Evolutionary conservation across 1,140 invertebrate genomes (phyloP).

Genomic region (Acromyrmex charruanus): DNA sequence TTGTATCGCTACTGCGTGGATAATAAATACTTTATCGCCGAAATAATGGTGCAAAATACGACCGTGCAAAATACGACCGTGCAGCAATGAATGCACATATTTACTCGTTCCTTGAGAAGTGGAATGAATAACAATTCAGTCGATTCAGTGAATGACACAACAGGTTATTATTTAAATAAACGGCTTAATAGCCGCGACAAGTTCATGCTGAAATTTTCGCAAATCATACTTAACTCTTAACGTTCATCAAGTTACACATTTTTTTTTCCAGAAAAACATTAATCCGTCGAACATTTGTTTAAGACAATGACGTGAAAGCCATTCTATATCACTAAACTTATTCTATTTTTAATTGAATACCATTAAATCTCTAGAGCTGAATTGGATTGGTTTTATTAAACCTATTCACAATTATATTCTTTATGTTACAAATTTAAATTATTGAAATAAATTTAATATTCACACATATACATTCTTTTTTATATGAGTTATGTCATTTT

Average conservation of each 20-base stretch:
- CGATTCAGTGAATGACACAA: slow-evolving; percentile 1
- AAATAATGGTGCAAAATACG: slow-evolving; percentile 64
- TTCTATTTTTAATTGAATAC: neutral
- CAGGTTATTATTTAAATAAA: neutral
- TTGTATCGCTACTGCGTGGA: neutral
- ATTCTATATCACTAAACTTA: neutral
- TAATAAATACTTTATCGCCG: slow-evolving; percentile 79
- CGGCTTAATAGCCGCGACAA: neutral
- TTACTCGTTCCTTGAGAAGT: neutral
- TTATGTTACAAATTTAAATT: no score
- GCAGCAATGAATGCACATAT: neutral
- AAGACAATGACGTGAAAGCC: neutral
- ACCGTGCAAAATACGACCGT: neutral
- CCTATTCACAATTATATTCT: no score
- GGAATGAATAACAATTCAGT: slow-evolving; percentile 25
- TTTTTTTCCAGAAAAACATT: neutral
- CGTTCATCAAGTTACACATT: neutral
- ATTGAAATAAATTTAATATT: no score
- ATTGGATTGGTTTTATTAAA: no score
- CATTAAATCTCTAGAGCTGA: no score
- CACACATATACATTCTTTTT: no score
- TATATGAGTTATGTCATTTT: no score
- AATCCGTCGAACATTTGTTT: neutral
- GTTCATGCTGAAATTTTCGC: neutral
- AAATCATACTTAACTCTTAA: neutral